Conservation (phyloP, 2,113 vertebrate genomes). For the Gracilinanus agilis region DNA sequence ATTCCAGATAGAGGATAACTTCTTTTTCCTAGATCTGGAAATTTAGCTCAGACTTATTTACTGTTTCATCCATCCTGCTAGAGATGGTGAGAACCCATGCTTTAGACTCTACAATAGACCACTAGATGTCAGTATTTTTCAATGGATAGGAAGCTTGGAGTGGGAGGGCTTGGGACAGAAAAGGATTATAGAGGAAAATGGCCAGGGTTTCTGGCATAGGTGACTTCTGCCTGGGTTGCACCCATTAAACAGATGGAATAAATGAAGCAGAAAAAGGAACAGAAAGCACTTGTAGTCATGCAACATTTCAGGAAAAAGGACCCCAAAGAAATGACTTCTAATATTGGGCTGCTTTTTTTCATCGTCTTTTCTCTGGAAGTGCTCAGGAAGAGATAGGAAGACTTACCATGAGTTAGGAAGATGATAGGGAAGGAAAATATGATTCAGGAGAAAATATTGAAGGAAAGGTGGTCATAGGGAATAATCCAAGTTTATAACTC, state of each 20-base stretch:
- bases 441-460: not conserved
- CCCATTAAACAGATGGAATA: conserved; percentile 20
- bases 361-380: not conserved
- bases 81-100: not conserved
- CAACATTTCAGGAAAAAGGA: not conserved
- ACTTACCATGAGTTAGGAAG: not conserved
- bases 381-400: accelerated
- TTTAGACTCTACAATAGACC: not conserved
- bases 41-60: not conserved
- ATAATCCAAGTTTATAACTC: not conserved
- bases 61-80: not conserved
- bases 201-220: not conserved
- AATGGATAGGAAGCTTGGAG: conserved; percentile 34
- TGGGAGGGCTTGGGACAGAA: accelerated
- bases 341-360: not conserved
- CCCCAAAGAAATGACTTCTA: not conserved
- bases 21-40: not conserved
- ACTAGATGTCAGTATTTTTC: conserved; percentile 74
- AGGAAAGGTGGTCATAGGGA: not conserved
- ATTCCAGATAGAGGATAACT: not conserved
- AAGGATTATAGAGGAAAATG: not conserved
- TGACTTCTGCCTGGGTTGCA: no score
- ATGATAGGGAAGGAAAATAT: not conserved
- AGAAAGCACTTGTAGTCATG: no score
- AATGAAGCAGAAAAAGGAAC: not conserved